Base-by-base conservation (phyloP, 2,113 vertebrate species). In the Mesocricetus auratus region DNA sequence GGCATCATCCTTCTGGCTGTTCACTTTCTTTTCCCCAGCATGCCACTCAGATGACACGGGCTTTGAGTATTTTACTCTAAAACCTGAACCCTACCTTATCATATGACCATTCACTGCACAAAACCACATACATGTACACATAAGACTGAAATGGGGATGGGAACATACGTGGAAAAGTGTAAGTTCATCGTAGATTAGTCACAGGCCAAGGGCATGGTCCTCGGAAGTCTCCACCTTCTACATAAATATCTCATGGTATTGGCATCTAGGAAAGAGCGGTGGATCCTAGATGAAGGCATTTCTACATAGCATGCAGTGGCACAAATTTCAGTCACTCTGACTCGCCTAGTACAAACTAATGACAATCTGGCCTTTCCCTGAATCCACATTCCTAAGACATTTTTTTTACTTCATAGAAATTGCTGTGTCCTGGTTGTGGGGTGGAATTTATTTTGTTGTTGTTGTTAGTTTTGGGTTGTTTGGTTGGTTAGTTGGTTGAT, bases 11-110 rank as follows among this genome's bases (percentile, higher is more conserved):
- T 58, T 19, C 71, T 92, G 94, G 86, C 53, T 79, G 47, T 16
- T 56, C 77, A 88, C 22, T 24, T 9, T 78, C 50, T 81, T 73
- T 62, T 42, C 45, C 82, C 66, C 39, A 86, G 7, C 21, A 56
- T 64, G 33, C 24, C 58, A 47, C 11, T 93, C 12, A 50, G n/a
- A 42, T 66, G 47, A 64, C 11, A 86, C 2, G 91, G 31, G 60
- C 36, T 81, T 36, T 87, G 24, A 91, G 90, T 39, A 8, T 83
- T 91, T 94, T 60, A 68, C 68, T 85, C 92, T 45, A 82, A 60
- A 90, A 53, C 73, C 77, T 74, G 66, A 91, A 22, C 66, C 53
- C 88, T 85, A 11, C 42, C 33, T 66, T 56, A 24, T 45, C 26
- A 39, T 4, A 5, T 16, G 22, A 82, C 7, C 15, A 47, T 73